Conservation (phyloP, 2,888 invertebrate species). For the Dicranocentrus wangi region DNA sequence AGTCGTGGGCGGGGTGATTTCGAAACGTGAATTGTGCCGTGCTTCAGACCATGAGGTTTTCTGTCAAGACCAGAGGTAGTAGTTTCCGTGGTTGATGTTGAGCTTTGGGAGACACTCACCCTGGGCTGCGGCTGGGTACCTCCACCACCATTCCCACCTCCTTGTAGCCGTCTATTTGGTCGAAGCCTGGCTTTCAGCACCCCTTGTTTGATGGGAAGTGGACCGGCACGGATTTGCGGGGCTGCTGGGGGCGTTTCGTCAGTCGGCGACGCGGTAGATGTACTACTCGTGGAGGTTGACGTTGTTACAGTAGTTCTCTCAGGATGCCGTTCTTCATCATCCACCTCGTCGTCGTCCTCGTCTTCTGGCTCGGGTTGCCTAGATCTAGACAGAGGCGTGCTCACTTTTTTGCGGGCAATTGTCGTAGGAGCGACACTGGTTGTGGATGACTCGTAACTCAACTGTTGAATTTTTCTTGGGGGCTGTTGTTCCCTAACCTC, state of each 20-base stretch:
- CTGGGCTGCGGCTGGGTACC: conserved; percentile 34
- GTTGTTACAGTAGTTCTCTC: conserved; percentile 26
- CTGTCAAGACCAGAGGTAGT: conserved; percentile 9
- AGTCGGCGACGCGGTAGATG: conserved; percentile 20
- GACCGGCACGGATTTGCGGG: conserved; percentile 8
- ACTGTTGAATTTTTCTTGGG: conserved; percentile 18
- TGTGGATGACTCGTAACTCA: background rate
- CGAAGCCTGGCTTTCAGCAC: conserved; percentile 42
- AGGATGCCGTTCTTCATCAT: conserved; percentile 6
- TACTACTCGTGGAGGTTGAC: conserved; percentile 44
- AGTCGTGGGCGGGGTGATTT: conserved; percentile 37
- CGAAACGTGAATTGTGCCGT: conserved; percentile 41
- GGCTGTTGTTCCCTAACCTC: no score
- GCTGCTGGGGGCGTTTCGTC: conserved; percentile 22
- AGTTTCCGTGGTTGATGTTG: conserved; percentile 33
- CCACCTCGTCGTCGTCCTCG: conserved; percentile 14
- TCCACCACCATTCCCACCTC: background rate
- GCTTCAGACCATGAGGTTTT: conserved; percentile 23
- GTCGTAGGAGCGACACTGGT: conserved; percentile 16
- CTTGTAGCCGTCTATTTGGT: conserved; percentile 31
- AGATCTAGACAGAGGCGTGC: conserved; percentile 1
- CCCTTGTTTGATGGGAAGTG: conserved; percentile 36
- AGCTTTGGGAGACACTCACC: conserved; percentile 39
- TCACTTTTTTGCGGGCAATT: conserved; percentile 3
- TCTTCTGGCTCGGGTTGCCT: background rate